These are phyloP conservation scores for Plagodis dolabraria DNA, from an alignment of 2,888 invertebrate genomes.

Conservation along the genomic window DNA sequence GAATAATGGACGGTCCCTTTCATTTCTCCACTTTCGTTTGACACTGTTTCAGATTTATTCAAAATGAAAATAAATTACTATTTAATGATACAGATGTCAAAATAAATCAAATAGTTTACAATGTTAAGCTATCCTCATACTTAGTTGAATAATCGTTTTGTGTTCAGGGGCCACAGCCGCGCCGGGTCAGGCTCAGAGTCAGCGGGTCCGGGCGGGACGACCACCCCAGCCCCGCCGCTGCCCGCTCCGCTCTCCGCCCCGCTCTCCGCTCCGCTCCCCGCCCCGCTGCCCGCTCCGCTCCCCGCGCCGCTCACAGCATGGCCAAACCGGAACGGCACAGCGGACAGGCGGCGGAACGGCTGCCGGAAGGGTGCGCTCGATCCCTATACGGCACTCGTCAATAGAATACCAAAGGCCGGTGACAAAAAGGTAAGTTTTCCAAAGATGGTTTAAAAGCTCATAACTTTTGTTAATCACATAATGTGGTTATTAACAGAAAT, in stretches of 20 bases:
- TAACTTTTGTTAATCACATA: too few species aligned
- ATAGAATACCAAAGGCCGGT: conserved; percentile 71
- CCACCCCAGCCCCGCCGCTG: conserved; percentile 9
- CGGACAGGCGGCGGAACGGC: conserved; percentile 65
- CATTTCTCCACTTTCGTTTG: too few species aligned
- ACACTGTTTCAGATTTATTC: too few species aligned
- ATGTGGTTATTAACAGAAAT: too few species aligned
- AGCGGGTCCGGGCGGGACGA: conserved; percentile 31
- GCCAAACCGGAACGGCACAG: conserved; percentile 59
- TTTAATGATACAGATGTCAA: too few species aligned
- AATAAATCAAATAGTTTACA: too few species aligned
- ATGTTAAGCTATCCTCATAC: too few species aligned
- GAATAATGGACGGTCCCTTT: too few species aligned
- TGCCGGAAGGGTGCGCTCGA: conserved; percentile 60
- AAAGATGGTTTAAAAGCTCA: not conserved
- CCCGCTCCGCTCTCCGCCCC: conserved; percentile 12
- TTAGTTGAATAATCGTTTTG: too few species aligned
- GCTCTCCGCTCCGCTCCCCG: conserved; percentile 5
- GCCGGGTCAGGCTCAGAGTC: conserved; percentile 66
- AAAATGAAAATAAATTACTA: too few species aligned
- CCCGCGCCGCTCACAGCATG: conserved; percentile 40
- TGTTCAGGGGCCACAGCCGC: conserved; percentile 68
- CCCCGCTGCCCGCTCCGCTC: conserved; percentile 11
- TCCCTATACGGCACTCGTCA: conserved; percentile 74
- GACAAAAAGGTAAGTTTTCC: conserved; percentile 68